Percentiles rank a stretch among this genome's conserved stretches.
Conservation (phyloP, 2,888 invertebrate genomes). For the Blera fallax region DNA sequence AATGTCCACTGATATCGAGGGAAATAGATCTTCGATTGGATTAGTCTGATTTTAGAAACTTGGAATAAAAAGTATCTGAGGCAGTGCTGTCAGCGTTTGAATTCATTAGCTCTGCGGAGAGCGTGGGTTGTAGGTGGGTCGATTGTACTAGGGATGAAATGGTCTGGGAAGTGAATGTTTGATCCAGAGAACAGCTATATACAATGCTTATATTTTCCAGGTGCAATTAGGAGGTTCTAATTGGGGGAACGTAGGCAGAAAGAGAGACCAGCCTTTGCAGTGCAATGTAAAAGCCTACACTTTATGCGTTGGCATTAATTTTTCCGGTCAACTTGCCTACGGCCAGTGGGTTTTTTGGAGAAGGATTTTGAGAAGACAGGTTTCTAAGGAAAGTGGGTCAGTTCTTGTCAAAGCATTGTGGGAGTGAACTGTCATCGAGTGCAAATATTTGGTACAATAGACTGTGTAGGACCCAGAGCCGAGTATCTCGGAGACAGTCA, state of each 20-base stretch:
- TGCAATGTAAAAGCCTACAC: neutral
- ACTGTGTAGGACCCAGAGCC: too few relatives aligned
- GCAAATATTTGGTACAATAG: too few relatives aligned
- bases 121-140: constrained; percentile 34
- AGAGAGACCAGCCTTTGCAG: neutral
- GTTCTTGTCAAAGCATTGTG: too few relatives aligned
- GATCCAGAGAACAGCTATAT: neutral
- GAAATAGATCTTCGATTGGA: constrained; percentile 31
- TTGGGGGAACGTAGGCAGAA: neutral
- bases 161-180: neutral
- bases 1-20: constrained; percentile 24
- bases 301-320: neutral
- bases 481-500: too few relatives aligned
- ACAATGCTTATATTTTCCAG: neutral
- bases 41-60: neutral
- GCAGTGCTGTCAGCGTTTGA: constrained; percentile 32
- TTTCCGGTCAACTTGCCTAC: neutral
- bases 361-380: too few relatives aligned
- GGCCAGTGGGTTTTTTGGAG: neutral
- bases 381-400: too few relatives aligned
- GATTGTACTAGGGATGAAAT: neutral
- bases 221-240: neutral
- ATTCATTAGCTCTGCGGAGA: constrained; percentile 13
- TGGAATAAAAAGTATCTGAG: neutral
- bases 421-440: too few relatives aligned